These are phyloP conservation scores for Cladopsammia gracilis DNA, from an alignment of 64 coral and sea anemone genomes.

Conservation along the genomic window DNA sequence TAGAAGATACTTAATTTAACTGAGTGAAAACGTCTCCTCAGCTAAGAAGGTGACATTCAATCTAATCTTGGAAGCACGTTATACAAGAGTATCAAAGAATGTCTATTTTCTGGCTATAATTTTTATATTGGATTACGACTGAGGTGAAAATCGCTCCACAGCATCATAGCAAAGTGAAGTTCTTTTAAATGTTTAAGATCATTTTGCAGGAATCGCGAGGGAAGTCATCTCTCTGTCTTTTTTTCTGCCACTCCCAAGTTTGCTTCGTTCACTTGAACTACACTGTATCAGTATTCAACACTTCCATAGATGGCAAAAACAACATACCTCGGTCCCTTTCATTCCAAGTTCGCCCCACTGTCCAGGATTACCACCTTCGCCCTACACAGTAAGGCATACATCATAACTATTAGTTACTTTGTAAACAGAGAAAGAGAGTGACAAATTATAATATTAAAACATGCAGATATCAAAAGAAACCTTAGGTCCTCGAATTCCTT, in stretches of 20 bases:
- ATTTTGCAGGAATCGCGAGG: too few species aligned
- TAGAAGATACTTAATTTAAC: neutral
- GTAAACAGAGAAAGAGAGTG: neutral
- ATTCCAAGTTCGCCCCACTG: slow-evolving; percentile 44
- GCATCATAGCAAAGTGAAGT: too few species aligned
- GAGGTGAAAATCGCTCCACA: too few species aligned
- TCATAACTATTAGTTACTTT: neutral
- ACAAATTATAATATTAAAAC: neutral
- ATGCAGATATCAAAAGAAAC: neutral
- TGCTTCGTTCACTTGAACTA: neutral
- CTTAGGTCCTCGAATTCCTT: slow-evolving; percentile 48
- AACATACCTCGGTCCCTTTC: slow-evolving; percentile 57
- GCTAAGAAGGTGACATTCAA: too few species aligned
- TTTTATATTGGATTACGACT: too few species aligned
- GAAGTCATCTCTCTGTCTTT: too few species aligned
- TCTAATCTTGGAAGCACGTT: too few species aligned
- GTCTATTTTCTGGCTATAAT: too few species aligned
- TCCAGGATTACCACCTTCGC: slow-evolving; percentile 53
- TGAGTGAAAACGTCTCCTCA: neutral
- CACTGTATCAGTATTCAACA: neutral
- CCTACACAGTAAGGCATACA: slow-evolving; percentile 24
- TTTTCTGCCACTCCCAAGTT: too few species aligned
- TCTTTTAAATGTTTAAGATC: too few species aligned
- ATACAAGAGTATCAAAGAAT: too few species aligned
- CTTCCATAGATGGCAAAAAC: neutral